Percentiles rank a stretch among this genome's conserved stretches.
Conservation (phyloP, 2,888 invertebrate species). For the Cephus runcator region DNA sequence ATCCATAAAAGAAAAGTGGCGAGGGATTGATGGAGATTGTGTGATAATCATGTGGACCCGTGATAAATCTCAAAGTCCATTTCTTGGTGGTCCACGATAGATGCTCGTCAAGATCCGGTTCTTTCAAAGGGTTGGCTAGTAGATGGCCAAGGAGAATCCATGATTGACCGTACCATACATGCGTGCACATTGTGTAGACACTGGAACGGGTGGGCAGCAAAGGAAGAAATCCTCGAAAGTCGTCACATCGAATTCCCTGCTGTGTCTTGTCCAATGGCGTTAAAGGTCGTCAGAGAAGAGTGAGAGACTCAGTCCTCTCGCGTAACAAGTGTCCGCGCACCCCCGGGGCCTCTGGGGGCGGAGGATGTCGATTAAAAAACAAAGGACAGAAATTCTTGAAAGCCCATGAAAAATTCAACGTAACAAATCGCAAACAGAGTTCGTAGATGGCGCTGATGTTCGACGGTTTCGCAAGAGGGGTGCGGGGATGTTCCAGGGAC, state of each 20-base stretch:
- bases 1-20: not conserved
- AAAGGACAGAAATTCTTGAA: constrained; percentile 3
- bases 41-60: constrained; percentile 18
- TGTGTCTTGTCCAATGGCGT: not conserved
- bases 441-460: not conserved
- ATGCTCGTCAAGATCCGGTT: not conserved
- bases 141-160: not conserved
- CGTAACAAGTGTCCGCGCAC: not conserved
- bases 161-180: not conserved
- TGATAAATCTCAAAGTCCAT: constrained; percentile 8
- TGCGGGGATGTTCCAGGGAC: not conserved
- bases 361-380: constrained; percentile 1
- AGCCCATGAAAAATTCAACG: constrained; percentile 23
- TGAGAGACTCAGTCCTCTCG: not conserved
- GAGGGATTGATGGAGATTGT: constrained; percentile 20
- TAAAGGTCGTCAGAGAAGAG: not conserved
- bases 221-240: not conserved
- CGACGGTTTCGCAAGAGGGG: not conserved
- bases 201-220: not conserved
- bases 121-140: not conserved
- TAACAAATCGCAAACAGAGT: constrained; percentile 14
- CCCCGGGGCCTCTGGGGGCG: not conserved
- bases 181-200: not conserved
- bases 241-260: not conserved
- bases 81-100: not conserved